Conservation (phyloP, 2,797 vertebrate genomes). For the Phoeniculus purpureus region DNA sequence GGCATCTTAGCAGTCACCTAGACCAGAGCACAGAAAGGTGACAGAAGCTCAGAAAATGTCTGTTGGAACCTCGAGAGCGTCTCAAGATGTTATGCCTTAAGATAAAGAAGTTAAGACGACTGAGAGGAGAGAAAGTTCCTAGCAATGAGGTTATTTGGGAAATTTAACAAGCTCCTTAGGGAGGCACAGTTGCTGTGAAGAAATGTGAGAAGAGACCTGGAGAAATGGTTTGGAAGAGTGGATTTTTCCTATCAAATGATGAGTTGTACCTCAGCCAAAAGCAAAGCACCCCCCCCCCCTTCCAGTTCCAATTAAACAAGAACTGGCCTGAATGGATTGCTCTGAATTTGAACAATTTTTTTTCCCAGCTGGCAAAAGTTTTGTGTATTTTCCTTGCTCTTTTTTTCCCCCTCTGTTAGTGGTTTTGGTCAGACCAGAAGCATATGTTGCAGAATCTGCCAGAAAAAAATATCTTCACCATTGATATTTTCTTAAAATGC, state of each 20-base stretch:
- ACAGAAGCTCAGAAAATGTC: not conserved
- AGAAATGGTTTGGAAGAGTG: not conserved
- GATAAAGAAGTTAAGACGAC: not conserved
- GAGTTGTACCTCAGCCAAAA: not conserved
- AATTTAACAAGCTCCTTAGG: conserved; percentile 39
- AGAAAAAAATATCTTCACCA: conserved; percentile 13
- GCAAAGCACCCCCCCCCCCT: not conserved
- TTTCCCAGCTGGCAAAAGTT: not conserved
- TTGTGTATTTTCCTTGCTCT: not conserved
- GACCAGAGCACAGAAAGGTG: not conserved
- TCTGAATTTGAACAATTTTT: not conserved
- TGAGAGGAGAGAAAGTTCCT: not conserved
- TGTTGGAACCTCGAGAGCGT: not conserved
- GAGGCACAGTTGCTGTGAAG: not conserved
- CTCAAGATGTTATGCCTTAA: not conserved
- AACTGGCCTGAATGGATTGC: not conserved
- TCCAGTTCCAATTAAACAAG: not conserved
- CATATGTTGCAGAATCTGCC: conserved; percentile 10
- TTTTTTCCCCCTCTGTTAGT: not conserved
- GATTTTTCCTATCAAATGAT: conserved; percentile 20
- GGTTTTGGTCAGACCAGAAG: conserved; percentile 33
- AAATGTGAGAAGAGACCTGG: not conserved
- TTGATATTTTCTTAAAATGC: conserved; percentile 1
- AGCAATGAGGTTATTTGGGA: not conserved
- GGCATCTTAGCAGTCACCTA: not conserved